Base-by-base conservation (phyloP, 2,797 vertebrate genomes). In the Eulemur rubriventer region DNA sequence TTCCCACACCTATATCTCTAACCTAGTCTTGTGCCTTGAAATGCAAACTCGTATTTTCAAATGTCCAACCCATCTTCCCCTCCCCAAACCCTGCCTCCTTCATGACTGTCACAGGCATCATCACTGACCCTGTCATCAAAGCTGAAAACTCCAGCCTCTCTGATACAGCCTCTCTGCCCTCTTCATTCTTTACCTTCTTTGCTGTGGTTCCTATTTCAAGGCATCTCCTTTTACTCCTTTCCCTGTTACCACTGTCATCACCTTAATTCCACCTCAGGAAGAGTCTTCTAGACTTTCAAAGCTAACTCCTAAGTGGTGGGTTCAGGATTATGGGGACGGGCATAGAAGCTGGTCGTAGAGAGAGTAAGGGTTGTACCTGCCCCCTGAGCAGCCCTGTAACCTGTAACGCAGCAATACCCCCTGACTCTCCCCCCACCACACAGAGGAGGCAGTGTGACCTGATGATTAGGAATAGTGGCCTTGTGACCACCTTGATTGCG, bases 211-310 rank as follows among this genome's bases (percentile, higher is more conserved):
- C 91, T 86, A 52, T 61, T 63, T 81, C 57, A 75, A 83, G 11
- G 75, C 50, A 86, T 65, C 72, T 35, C 76, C 69, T 81, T 81
- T 70, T n/a, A 12, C 73, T 91, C 55, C 55, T 69, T 73, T 46
- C n/a, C 43, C 16, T 57, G 61, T 76, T n/a, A 12, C 73, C 63
- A 76, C 24, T 46, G 55, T 86, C 48, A 70, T 50, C 17, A 26
- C 67, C 41, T 91, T 84, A 94, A 43, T 46, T n/a, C 20, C 35
- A 79, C 65, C 65, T 78, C 59, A 89, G 1, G 4, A 86, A 48
- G 12, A 90, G 26, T 48, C 46, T 72, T 79, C 38, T 67, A 85
- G 26, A 76, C 48, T 91, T 91, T 79, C 78, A 81, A 91, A 96
- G 65, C 17, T 50, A 85, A 55, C 28, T 94, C 46, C 57, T 67